Percentiles rank a stretch among this genome's conserved stretches.
These are phyloP conservation scores for Ophion obscuratus DNA, from an alignment of 2,888 invertebrate species.

Conservation along the genomic window DNA sequence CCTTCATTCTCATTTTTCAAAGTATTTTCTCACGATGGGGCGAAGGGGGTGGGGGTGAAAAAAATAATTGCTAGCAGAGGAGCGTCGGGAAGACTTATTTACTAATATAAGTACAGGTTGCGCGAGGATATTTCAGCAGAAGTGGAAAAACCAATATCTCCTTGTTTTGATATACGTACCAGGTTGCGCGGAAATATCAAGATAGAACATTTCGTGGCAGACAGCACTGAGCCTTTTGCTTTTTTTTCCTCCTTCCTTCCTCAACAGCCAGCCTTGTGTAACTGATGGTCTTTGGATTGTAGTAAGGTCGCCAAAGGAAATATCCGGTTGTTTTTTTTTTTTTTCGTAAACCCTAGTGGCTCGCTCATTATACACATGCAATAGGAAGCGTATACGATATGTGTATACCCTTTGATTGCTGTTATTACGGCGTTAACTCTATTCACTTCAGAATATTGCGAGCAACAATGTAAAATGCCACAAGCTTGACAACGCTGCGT, in stretches of 20 bases:
- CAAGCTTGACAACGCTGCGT: background rate
- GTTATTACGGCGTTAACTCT: background rate
- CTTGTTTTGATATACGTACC: constrained; percentile 19
- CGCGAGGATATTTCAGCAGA: background rate
- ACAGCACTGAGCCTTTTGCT: background rate
- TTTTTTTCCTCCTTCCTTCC: background rate
- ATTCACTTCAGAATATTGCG: background rate
- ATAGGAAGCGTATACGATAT: background rate
- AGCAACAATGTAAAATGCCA: background rate
- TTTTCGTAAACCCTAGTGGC: background rate
- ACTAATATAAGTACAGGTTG: background rate
- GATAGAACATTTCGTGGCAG: background rate
- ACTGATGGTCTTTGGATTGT: background rate
- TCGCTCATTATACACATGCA: background rate
- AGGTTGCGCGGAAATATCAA: constrained; percentile 4
- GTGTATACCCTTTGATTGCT: background rate
- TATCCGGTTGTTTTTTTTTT: background rate
- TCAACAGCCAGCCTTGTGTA: background rate
- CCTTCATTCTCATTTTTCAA: background rate
- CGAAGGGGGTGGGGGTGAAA: background rate
- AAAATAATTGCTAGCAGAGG: background rate
- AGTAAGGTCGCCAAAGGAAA: background rate
- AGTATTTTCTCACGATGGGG: background rate
- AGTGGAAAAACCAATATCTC: constrained; percentile 26
- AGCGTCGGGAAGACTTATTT: background rate